Conservation (phyloP, 1,140 invertebrate genomes). For the Drosophila varians region DNA sequence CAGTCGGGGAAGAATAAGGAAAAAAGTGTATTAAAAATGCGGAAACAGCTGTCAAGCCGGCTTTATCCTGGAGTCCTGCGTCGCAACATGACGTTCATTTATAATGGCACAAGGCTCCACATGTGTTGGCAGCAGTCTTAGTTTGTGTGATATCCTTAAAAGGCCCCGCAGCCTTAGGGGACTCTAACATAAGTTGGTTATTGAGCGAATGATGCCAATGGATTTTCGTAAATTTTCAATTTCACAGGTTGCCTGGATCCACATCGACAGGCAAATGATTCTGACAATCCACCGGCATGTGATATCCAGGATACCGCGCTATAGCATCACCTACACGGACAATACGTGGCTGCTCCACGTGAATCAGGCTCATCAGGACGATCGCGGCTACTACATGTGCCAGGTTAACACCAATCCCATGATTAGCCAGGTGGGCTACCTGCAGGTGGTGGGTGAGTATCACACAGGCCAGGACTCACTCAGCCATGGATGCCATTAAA, state of each 20-base stretch:
- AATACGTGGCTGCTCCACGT: constrained; percentile 96
- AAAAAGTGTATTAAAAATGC: constrained; percentile 79
- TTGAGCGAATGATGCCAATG: constrained; percentile 29
- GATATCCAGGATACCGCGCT: constrained; percentile 93
- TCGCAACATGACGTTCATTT: constrained; percentile 74
- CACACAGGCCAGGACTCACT: not conserved
- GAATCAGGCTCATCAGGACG: constrained; percentile 93
- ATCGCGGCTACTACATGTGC: constrained; percentile 96
- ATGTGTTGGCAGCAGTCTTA: constrained; percentile 14
- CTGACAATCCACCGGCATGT: constrained; percentile 95
- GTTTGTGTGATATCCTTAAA: constrained; percentile 17
- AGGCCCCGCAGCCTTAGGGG: not conserved
- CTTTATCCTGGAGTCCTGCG: constrained; percentile 48
- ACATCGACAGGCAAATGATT: constrained; percentile 97
- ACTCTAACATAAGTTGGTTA: constrained; percentile 5
- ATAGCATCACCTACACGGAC: constrained; percentile 94
- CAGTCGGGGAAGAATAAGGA: constrained; percentile 19
- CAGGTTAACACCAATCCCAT: constrained; percentile 98
- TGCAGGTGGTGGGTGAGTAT: constrained; percentile 97
- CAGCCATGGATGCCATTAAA: not conserved
- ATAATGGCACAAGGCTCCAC: constrained; percentile 47
- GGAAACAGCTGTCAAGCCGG: constrained; percentile 78
- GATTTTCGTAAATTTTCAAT: constrained; percentile 15
- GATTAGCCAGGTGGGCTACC: constrained; percentile 96
- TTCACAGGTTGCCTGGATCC: constrained; percentile 94